These are phyloP conservation scores for Steromphala cineraria DNA, from an alignment of 2,888 invertebrate species.

Conservation along the genomic window DNA sequence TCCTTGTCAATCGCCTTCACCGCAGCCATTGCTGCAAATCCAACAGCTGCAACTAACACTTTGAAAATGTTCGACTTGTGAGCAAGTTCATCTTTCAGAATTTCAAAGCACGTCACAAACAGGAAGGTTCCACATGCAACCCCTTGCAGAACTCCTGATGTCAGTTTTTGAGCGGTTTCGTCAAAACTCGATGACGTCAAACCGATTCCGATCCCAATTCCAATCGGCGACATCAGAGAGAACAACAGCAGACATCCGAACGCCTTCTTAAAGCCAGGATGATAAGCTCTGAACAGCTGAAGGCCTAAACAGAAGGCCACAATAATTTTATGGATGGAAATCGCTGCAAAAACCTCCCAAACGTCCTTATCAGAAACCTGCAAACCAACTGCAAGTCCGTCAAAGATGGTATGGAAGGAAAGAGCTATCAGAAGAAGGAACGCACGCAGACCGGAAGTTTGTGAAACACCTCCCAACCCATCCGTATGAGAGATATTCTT, in stretches of 20 bases:
- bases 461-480: not conserved
- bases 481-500: not conserved
- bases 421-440: constrained; percentile 77
- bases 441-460: constrained; percentile 63
- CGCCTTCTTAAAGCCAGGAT: constrained; percentile 23
- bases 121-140: constrained; percentile 92
- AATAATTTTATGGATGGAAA: constrained; percentile 78
- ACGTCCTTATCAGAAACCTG: constrained; percentile 66
- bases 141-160: constrained; percentile 81
- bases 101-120: constrained; percentile 96
- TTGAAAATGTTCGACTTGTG: constrained; percentile 64
- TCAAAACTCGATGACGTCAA: constrained; percentile 36
- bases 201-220: constrained; percentile 42
- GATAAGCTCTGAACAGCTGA: constrained; percentile 74
- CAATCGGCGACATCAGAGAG: constrained; percentile 45
- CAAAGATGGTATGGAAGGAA: constrained; percentile 79
- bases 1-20: constrained; percentile 41
- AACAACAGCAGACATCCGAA: constrained; percentile 38
- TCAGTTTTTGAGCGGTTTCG: constrained; percentile 33
- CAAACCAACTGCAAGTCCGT: constrained; percentile 79
- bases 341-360: constrained; percentile 75
- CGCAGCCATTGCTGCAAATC: constrained; percentile 56
- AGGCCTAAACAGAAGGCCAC: constrained; percentile 79
- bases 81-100: constrained; percentile 82
- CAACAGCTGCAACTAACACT: constrained; percentile 52